Evolutionary conservation across 2,888 invertebrate species (phyloP).

Genomic region (Diabrotica balteata): DNA sequence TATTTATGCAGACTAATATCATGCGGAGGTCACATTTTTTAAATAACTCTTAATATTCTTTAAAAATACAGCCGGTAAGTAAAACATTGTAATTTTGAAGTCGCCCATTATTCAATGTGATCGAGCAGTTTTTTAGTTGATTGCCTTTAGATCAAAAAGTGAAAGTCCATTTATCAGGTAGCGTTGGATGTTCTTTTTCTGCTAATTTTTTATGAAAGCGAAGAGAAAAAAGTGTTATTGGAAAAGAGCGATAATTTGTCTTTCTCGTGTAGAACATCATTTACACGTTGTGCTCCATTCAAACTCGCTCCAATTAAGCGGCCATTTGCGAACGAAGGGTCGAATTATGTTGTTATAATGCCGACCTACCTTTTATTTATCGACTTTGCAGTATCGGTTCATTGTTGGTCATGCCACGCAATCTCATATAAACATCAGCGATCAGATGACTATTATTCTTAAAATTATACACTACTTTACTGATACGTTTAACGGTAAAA

Average conservation of each 20-base stretch:
- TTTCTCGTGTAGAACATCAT: slow-evolving; percentile 9
- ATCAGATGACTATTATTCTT: too few relatives aligned
- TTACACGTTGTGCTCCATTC: slow-evolving; percentile 1
- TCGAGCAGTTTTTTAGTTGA: slow-evolving; percentile 1
- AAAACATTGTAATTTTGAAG: too few relatives aligned
- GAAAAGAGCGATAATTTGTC: slow-evolving; percentile 10
- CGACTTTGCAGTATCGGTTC: not conserved
- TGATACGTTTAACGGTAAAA: too few relatives aligned
- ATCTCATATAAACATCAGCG: too few relatives aligned
- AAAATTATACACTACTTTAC: too few relatives aligned
- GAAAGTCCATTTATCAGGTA: slow-evolving; percentile 4
- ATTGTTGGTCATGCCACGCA: not conserved
- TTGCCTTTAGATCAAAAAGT: not conserved
- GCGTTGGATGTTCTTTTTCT: not conserved
- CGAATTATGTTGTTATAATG: not conserved
- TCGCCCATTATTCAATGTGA: too few relatives aligned
- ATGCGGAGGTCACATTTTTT: too few relatives aligned
- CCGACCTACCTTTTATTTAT: not conserved
- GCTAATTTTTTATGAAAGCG: not conserved
- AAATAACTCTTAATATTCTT: too few relatives aligned
- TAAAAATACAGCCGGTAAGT: too few relatives aligned
- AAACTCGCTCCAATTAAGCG: not conserved
- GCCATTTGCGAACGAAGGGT: not conserved
- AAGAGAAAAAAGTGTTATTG: slow-evolving; percentile 1
- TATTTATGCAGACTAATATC: too few relatives aligned